Base-by-base conservation (phyloP, 2,888 invertebrate species). In the Clivina fossor region DNA sequence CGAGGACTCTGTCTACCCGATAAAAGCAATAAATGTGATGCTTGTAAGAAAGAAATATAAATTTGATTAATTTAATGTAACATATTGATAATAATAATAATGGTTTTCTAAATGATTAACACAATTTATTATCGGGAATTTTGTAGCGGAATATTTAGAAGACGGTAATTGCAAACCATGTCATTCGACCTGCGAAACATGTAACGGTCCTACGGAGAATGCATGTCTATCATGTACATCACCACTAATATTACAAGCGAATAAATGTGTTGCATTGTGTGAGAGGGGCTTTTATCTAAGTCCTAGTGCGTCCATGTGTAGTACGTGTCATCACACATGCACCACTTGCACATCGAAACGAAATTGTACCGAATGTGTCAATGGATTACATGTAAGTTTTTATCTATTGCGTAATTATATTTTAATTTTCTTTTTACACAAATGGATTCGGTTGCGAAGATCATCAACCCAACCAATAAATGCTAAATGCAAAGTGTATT, bases 251-350 rank as follows among this genome's bases (percentile, higher is more conserved):
- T 77, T 90, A 16, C 86, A 90, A 69, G 82, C 84, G 56, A 78
- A 79, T 58, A 82, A 82, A 61, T 93, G 93, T 69, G 85, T 91
- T 13, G 79, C 83, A 16, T 82, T 83, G 62, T 93, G 93, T 71
- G 84, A 85, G 54, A 80, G 79, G 51, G 89, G 90, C 0, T 89
- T 80, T 72, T 90, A 83, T 68, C 80, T 86, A 59, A 85, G 86
- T 61, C 82, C 83, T 3, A 86, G 84, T 1, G 79, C 81, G 1
- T 69, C 68, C 49, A 60, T 71, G 4, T 93, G 93, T 68, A 81
- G 85, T 28, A 86, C 85, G 2, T 93, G 93, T 68, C 75, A 89
- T 62, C 87, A 89, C 70, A 87, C 89, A 2, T 92, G 91, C 71
- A 78, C 82, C 0, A 82, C 83, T 43, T 92, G 91, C 71, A 83